These are phyloP conservation scores for Caradrina clavipalpis DNA, from an alignment of 2,888 invertebrate species.

Conservation along the genomic window DNA sequence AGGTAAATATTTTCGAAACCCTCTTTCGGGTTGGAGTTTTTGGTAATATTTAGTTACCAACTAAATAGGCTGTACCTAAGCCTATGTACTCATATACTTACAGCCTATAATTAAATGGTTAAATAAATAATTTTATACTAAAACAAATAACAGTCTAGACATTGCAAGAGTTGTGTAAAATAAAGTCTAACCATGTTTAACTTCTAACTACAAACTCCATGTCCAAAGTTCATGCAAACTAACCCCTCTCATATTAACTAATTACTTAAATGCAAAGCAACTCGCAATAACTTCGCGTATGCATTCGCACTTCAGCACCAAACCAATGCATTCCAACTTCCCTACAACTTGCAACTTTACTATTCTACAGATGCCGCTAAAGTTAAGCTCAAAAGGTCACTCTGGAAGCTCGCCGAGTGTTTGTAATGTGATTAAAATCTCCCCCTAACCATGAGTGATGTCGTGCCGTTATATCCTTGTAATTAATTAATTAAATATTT, in stretches of 20 bases:
- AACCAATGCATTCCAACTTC: constrained; percentile 44
- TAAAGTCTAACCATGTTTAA: neutral
- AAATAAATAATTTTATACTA: too few species aligned
- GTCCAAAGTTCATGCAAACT: neutral
- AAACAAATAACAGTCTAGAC: neutral
- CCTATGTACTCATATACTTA: too few species aligned
- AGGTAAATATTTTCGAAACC: too few species aligned
- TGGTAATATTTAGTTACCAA: too few species aligned
- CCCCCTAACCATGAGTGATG: constrained; percentile 61
- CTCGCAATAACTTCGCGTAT: constrained; percentile 30
- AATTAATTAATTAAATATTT: constrained; percentile 69
- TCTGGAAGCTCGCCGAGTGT: constrained; percentile 44
- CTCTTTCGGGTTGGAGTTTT: too few species aligned
- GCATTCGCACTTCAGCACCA: constrained; percentile 31
- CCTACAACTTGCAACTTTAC: constrained; percentile 34
- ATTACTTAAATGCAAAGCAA: constrained; percentile 20
- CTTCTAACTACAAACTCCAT: neutral
- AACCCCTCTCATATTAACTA: constrained; percentile 5
- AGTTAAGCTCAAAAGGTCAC: constrained; percentile 61
- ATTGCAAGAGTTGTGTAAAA: neutral
- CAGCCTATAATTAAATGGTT: too few species aligned
- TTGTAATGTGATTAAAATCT: constrained; percentile 76
- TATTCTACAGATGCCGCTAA: constrained; percentile 17
- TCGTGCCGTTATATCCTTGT: constrained; percentile 54
- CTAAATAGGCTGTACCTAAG: too few species aligned